Evolutionary conservation across 2,888 invertebrate species (phyloP).

Genomic region (Epistrophella euchroma): DNA sequence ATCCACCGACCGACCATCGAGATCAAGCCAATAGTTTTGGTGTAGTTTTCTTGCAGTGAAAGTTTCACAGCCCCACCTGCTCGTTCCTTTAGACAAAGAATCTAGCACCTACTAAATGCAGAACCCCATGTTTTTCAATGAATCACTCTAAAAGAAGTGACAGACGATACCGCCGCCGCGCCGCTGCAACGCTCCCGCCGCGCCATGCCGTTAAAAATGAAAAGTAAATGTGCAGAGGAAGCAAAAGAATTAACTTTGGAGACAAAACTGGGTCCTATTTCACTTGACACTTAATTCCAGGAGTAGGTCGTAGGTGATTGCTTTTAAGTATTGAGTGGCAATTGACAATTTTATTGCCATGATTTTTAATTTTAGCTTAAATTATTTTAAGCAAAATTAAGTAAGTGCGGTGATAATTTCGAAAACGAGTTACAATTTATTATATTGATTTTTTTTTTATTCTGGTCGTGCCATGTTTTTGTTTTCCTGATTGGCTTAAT

Average conservation of each 20-base stretch:
- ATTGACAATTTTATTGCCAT: no score
- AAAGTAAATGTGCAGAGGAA: constrained; percentile 58
- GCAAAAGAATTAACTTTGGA: constrained; percentile 52
- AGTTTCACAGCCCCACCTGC: constrained; percentile 52
- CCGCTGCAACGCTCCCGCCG: not conserved
- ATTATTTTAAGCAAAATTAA: no score
- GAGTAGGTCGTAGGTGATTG: not conserved
- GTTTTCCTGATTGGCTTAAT: no score
- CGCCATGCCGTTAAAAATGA: constrained; percentile 24
- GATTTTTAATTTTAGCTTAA: no score
- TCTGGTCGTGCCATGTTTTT: no score
- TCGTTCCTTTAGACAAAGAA: constrained; percentile 24
- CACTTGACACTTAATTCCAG: not conserved
- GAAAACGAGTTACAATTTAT: no score
- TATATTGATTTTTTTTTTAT: no score
- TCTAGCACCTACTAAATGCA: constrained; percentile 64
- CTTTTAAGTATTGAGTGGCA: no score
- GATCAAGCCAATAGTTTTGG: constrained; percentile 14
- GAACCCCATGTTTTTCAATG: constrained; percentile 35
- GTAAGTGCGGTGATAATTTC: no score
- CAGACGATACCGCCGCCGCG: constrained; percentile 27
- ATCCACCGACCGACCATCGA: not conserved
- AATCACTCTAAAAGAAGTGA: constrained; percentile 52
- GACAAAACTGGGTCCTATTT: constrained; percentile 62
- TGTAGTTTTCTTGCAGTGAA: constrained; percentile 47